Evolutionary conservation across 2,888 invertebrate species (phyloP), one percentile per base, ranked within the genome.

Genomic region (Trachelus stipa): DNA sequence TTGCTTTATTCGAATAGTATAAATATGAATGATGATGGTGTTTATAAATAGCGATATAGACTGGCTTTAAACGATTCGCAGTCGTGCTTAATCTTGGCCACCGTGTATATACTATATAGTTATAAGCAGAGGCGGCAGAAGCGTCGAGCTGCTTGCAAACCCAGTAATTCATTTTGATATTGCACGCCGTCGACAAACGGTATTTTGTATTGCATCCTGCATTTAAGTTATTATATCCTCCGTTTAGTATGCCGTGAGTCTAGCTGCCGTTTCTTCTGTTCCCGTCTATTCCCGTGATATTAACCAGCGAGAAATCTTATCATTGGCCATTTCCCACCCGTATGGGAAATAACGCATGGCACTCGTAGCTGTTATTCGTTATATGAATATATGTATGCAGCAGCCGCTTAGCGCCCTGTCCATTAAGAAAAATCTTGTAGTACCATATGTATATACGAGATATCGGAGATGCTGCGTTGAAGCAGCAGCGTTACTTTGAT

Each of bases 91-190:
- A 31, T 71, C 71, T 71, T 34, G 31, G 71, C 23, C 9, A 56
- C 56, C 23, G 9, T 40, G 15, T 2, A 4, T 9, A 11, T 15
- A 71, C 31, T 30, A 12, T 56, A 56, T 23, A 56, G 6, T 56
- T 23, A 56, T 23, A 56, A 1, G 6, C 9, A 40, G 56, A 56
- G 56, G 23, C 23, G 23, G 56, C 56, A 56, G 56, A 56, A 56
- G 56, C 56, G 56, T 56, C 23, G 56, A 23, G 56, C 56, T 56
- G 56, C 56, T 23, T 56, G 56, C 23, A 56, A 56, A 56, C 23
- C n/a, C n/a, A 68, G 78, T 69, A 74, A 79, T 79, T 75, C 77
- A 79, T 81, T 81, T 81, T 78, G 83, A 81, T 81, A 83, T 81
- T 77, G 81, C 76, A 83, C 80, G 78, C 78, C 80, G 71, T 68